Evolutionary conservation across 2,888 invertebrate species (phyloP), one percentile per base, ranked within the genome.

Genomic region (Spodoptera littoralis): DNA sequence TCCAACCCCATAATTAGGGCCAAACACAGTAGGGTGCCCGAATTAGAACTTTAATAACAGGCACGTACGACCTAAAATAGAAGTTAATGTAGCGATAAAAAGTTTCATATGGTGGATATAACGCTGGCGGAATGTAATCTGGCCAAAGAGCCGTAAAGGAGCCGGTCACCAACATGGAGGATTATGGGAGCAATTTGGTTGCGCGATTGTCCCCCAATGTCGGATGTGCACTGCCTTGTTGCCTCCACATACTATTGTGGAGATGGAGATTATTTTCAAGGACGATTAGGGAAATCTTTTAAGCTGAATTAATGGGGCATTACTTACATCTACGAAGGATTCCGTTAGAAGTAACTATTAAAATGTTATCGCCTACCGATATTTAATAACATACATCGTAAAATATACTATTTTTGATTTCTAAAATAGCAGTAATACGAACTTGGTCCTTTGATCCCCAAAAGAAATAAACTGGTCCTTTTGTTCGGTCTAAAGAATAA

Each of bases 1-100:
- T 60, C 48, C 49, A 62, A 61, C 57, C 56, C 52, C 62, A 79
- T 74, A 78, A 79, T 79, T 79, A 74, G 73, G 71, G 46, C 50
- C 57, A 69, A 61, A 70, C 77, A 69, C 77, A 75, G 76, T 73
- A 61, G 74, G 75, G 65, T 64, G 70, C 77, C 81, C 76, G 78
- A 87, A 85, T 85, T 77, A 82, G 77, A 81, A 73, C 84, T 82
- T 84, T 87, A 84, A 87, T 87, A 85, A 83, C 77, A 79, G 68
- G 64, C 63, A 46, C 60, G 77, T 78, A 79, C 70, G 76, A 79
- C 70, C 82, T 79, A 79, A 84, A 86, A 81, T 83, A 77, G 77
- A 76, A 82, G 83, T 87, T 84, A 84, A 84, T 82, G 82, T 77
- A 74, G 84, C 81, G 80, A 85, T 87, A 88, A 88, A 87, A 89